These are phyloP conservation scores for Diplosoma virens DNA, from an alignment of 23 tunicate species.

Conservation along the genomic window DNA sequence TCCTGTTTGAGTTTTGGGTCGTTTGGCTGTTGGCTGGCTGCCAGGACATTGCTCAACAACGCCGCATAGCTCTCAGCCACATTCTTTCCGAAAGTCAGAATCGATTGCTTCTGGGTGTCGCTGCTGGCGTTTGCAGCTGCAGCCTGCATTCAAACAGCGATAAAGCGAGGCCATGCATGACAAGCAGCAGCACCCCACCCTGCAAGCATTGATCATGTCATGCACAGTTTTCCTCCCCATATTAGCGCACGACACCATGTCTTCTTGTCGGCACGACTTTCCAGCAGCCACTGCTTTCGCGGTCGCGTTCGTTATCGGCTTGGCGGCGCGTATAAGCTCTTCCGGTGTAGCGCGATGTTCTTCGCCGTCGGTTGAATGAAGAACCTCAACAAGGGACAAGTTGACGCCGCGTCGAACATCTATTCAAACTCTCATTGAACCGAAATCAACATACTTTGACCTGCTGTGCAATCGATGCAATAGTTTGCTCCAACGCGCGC, in stretches of 20 bases:
- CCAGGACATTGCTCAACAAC: slow-evolving; percentile 67
- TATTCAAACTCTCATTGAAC: not conserved
- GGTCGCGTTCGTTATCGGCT: slow-evolving; percentile 92
- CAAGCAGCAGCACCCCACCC: too few relatives aligned
- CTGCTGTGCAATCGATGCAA: slow-evolving; percentile 65
- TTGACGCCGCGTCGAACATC: not conserved
- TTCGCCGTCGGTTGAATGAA: slow-evolving; percentile 56
- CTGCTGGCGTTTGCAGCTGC: slow-evolving; percentile 65
- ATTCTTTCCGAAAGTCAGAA: slow-evolving; percentile 48
- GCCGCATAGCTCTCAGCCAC: slow-evolving; percentile 65
- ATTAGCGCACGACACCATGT: slow-evolving; percentile 79
- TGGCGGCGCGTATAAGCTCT: slow-evolving; percentile 83
- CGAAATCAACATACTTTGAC: slow-evolving; percentile 44
- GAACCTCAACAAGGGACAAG: slow-evolving; percentile 20
- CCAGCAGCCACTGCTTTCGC: slow-evolving; percentile 95
- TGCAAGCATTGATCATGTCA: slow-evolving; percentile 78
- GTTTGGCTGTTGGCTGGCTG: slow-evolving; percentile 67
- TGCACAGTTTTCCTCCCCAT: slow-evolving; percentile 82
- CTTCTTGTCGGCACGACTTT: slow-evolving; percentile 79
- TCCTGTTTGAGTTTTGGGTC: slow-evolving; percentile 63
- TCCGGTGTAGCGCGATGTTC: slow-evolving; percentile 80
- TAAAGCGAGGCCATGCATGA: too few relatives aligned
- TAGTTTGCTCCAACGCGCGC: slow-evolving; percentile 86
- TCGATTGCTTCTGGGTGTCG: slow-evolving; percentile 35
- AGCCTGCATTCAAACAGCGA: too few relatives aligned